A percentile compares a stretch with the other conserved stretches of the same genome.
Conservation (phyloP, 1,140 invertebrate species). For the Apis cerana region DNA sequence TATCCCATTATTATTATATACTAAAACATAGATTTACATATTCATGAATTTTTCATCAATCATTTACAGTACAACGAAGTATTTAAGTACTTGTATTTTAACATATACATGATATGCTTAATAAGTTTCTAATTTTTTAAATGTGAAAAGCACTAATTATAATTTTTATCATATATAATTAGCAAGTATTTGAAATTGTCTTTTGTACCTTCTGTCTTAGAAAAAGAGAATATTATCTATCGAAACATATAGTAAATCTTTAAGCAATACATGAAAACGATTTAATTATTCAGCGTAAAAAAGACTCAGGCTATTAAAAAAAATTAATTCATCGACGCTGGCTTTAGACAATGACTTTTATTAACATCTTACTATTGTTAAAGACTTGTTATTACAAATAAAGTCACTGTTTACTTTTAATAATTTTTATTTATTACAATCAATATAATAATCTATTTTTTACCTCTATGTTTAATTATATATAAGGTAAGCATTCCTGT, state of each 20-base stretch:
- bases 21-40: background rate
- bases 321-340: conserved; percentile 35
- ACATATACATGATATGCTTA: conserved; percentile 8
- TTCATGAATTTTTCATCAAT: conserved; percentile 11
- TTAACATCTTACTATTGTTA: conserved; percentile 48
- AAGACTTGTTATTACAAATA: conserved; percentile 49
- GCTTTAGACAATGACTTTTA: conserved; percentile 47
- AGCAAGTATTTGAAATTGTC: conserved; percentile 7
- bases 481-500: background rate
- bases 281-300: conserved; percentile 39
- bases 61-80: conserved; percentile 42
- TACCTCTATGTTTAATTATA: background rate
- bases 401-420: conserved; percentile 54
- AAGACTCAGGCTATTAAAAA: conserved; percentile 32
- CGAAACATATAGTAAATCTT: conserved; percentile 24
- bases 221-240: conserved; percentile 16
- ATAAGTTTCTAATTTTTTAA: conserved; percentile 17
- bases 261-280: conserved; percentile 40
- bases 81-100: conserved; percentile 22
- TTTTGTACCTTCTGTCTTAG: background rate
- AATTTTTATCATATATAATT: conserved; percentile 20
- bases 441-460: background rate
- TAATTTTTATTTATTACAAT: conserved; percentile 19
- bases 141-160: background rate
- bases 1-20: conserved; percentile 1